Percentiles rank a stretch among this genome's conserved stretches.
phyloP scores from a whole-genome alignment of 2,888 invertebrate species.

The Sisyra nigra region DNA sequence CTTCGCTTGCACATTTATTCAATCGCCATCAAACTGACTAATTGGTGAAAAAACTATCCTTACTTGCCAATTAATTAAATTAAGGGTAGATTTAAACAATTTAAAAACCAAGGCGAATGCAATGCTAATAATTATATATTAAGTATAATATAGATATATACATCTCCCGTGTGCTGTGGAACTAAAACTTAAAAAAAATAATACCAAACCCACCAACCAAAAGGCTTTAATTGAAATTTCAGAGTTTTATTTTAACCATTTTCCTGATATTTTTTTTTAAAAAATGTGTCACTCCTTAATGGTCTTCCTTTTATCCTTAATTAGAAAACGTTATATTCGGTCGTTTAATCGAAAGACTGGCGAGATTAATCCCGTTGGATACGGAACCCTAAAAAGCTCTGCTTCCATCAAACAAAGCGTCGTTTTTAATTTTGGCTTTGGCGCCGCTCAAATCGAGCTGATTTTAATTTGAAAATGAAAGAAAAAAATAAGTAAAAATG shows the following conservation, averaged over 20 bases:
- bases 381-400: too few relatives aligned
- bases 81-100: neutral
- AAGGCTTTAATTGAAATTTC: neutral
- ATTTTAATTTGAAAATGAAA: neutral
- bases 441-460: neutral
- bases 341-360: too few relatives aligned
- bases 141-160: neutral
- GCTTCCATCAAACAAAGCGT: neutral
- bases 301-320: too few relatives aligned
- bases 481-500: neutral
- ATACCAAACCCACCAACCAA: constrained; percentile 3
- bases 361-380: too few relatives aligned
- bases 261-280: too few relatives aligned
- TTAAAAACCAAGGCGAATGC: neutral
- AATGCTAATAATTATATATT: neutral
- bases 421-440: neutral
- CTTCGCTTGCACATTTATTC: constrained; percentile 10
- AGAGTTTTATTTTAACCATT: too few relatives aligned
- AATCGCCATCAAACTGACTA: constrained; percentile 2
- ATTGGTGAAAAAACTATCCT: too few relatives aligned
- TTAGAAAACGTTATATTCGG: too few relatives aligned
- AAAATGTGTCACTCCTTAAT: too few relatives aligned
- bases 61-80: too few relatives aligned
- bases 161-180: constrained; percentile 6
- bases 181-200: neutral